phyloP scores from a whole-genome alignment of 2,888 invertebrate genomes.

The Catotricha subobsoleta region DNA sequence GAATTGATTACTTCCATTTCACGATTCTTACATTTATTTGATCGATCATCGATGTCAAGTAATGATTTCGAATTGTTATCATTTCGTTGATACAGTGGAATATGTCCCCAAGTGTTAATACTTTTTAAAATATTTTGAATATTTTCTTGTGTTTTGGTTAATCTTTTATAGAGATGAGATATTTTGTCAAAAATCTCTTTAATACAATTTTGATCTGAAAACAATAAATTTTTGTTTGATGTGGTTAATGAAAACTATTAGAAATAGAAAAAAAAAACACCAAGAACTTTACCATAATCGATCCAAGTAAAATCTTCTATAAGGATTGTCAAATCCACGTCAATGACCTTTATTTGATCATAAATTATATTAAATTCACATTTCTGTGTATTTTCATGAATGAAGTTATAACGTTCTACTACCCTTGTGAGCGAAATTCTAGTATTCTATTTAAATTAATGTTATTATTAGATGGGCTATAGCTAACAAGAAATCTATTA shows the following conservation, averaged over 20 bases:
- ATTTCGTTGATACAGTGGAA: slow-evolving; percentile 61
- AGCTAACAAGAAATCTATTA: too few relatives aligned
- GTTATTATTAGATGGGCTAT: too few relatives aligned
- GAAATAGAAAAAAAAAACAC: slow-evolving; percentile 15
- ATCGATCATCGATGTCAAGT: slow-evolving; percentile 21
- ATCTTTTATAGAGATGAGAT: slow-evolving; percentile 46
- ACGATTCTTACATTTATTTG: slow-evolving; percentile 18
- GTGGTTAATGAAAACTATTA: slow-evolving; percentile 17
- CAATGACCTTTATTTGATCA: slow-evolving; percentile 56
- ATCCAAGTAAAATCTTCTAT: slow-evolving; percentile 62
- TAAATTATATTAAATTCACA: slow-evolving; percentile 64
- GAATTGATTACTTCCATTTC: slow-evolving; percentile 21
- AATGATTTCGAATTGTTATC: slow-evolving; percentile 19
- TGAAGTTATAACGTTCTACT: slow-evolving; percentile 65
- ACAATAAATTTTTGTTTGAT: slow-evolving; percentile 15
- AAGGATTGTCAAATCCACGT: slow-evolving; percentile 46
- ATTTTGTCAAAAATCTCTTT: slow-evolving; percentile 46
- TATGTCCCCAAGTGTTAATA: slow-evolving; percentile 51
- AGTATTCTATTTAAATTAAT: slow-evolving; percentile 1
- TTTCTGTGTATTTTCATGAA: slow-evolving; percentile 47
- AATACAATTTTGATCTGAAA: slow-evolving; percentile 44
- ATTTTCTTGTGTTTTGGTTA: slow-evolving; percentile 47
- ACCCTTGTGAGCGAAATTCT: slow-evolving; percentile 5
- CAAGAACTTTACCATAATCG: slow-evolving; percentile 42
- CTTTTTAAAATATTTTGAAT: slow-evolving; percentile 36